A percentile compares a stretch with the other conserved stretches of the same genome.
Conservation (phyloP, 2,797 vertebrate species). For the Chloroceryle inda region DNA sequence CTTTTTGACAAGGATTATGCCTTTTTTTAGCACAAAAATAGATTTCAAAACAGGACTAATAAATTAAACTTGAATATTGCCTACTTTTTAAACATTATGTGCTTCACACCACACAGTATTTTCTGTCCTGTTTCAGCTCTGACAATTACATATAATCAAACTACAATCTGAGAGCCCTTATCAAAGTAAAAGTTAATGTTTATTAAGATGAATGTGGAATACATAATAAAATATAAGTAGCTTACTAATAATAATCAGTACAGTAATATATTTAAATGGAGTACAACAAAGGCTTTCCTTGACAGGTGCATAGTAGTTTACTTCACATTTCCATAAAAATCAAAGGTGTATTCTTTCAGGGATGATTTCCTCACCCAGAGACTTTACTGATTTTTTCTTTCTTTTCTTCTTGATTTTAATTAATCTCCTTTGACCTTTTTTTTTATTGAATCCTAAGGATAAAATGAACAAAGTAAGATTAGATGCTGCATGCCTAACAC, state of each 20-base stretch:
- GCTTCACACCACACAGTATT: background rate
- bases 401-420: conserved; percentile 75
- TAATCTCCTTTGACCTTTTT: conserved; percentile 22
- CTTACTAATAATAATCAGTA: conserved; percentile 34
- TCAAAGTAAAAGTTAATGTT: background rate
- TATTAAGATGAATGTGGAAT: background rate
- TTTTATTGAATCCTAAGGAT: conserved; percentile 54
- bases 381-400: conserved; percentile 60
- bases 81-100: background rate
- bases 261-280: background rate
- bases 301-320: background rate
- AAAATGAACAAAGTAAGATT: conserved; percentile 5
- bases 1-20: background rate
- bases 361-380: background rate
- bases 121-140: background rate
- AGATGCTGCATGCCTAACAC: background rate
- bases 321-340: conserved; percentile 1
- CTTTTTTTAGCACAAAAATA: background rate
- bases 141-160: background rate
- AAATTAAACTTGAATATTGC: background rate
- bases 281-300: background rate
- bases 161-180: background rate
- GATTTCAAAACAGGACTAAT: background rate
- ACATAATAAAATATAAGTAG: conserved; percentile 26
- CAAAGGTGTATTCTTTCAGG: conserved; percentile 34